Evolutionary conservation across 2,888 invertebrate genomes (phyloP), one percentile per base, ranked within the genome.

Genomic region (Dicycla oo): DNA sequence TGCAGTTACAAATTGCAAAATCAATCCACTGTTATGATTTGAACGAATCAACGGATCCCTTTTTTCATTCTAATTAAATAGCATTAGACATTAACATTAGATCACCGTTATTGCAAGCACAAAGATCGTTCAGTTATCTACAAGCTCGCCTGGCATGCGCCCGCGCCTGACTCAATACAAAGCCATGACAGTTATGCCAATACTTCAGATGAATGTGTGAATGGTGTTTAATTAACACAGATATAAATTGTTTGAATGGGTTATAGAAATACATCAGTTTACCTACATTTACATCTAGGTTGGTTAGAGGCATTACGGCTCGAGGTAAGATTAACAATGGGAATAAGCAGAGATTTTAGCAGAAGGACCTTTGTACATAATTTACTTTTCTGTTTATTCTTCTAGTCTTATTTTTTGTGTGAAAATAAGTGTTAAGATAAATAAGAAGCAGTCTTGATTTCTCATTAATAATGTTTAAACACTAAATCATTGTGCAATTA

Each of bases 181-280:
- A 68, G 54, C 54, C 34, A 51, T 67, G 49, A 83, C 83, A 81
- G 81, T 81, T 81, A 83, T 75, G 67, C 58, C 69, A 80, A 83
- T 58, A 83, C 54, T 69, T 68, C 57, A 38, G 56, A 69, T 66
- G 34, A 58, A 71, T 64, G 69, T 82, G 23, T 60, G 57, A 79
- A 79, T 49, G 18, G 56, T 57, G 43, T 79, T 65, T 79, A 82
- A 80, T 80, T 82, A 73, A 79, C 83, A 82, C 49, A 15, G 56
- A 57, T 56, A 49, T 43, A 49, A 45, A 23, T 15, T 18, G 49
- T 58, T 58, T 58, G n/a, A 80, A 54, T 51, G 11, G 80, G 66
- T 51, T 75, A 75, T 53, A 61, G 15, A 62, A 69, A 65, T 65
- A 77, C 40, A 30, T 43, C 47, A n/a, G 64, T 26, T 63, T 53